Evolutionary conservation across 2,113 vertebrate species (phyloP).

Genomic region (Melanotaenia duboulayi): DNA sequence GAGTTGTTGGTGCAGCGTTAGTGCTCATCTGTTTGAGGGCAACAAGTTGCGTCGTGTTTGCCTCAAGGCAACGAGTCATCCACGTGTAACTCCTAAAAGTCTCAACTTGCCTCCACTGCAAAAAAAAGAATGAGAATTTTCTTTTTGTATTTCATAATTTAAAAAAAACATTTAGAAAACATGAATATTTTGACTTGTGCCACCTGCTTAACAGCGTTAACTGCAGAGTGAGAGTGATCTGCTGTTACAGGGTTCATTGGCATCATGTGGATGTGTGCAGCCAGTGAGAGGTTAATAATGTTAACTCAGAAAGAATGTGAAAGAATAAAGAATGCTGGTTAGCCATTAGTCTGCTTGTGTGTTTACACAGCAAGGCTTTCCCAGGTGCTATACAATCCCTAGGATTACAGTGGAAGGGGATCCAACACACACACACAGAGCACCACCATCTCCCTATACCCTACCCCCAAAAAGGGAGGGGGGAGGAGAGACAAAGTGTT

Average conservation of each 20-base stretch:
- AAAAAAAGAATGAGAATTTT: too few species aligned
- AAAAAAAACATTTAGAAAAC: not conserved
- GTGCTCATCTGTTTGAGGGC: conserved; percentile 42
- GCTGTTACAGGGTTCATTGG: conserved; percentile 4
- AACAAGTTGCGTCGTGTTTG: conserved; percentile 73
- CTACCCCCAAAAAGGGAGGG: not conserved
- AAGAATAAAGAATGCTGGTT: conserved; percentile 68
- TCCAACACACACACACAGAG: conserved; percentile 41
- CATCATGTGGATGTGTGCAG: not conserved
- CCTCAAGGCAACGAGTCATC: conserved; percentile 59
- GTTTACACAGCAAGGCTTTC: conserved; percentile 75
- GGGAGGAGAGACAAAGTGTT: conserved; percentile 39
- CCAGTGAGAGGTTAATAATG: conserved; percentile 58
- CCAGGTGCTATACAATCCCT: conserved; percentile 75
- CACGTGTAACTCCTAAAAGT: conserved; percentile 63
- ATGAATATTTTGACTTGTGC: too few species aligned
- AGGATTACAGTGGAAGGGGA: conserved; percentile 72
- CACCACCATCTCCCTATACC: conserved; percentile 24
- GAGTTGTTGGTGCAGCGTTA: conserved; percentile 37
- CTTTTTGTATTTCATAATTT: not conserved
- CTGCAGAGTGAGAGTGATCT: not conserved
- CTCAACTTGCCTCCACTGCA: conserved; percentile 56
- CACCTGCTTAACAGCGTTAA: not conserved
- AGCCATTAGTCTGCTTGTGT: conserved; percentile 62
- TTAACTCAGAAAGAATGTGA: conserved; percentile 37